Percentiles rank a stretch among this genome's conserved stretches.
Conservation (phyloP, 37 sponge, comb jelly and placozoan genomes). For the Halichondria panicea region DNA sequence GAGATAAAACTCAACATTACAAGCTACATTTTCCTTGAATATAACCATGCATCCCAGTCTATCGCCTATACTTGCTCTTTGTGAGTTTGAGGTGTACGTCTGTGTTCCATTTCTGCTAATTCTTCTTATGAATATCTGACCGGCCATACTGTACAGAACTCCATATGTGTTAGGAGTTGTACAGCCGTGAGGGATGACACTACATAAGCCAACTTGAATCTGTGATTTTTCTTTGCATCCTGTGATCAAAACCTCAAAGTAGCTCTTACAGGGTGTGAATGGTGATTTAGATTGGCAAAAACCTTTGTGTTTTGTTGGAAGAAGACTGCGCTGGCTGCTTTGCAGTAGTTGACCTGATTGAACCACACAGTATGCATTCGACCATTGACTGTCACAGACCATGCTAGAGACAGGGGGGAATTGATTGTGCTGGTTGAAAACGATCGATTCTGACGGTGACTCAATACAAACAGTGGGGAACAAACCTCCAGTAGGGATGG, state of each 20-base stretch:
- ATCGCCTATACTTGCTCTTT: constrained; percentile 53
- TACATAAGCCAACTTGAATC: constrained; percentile 38
- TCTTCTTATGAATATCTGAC: constrained; percentile 43
- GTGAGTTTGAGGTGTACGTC: neutral
- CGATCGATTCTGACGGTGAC: constrained; percentile 28
- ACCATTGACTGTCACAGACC: constrained; percentile 36
- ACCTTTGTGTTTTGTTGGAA: constrained; percentile 32
- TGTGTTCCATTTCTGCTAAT: constrained; percentile 4
- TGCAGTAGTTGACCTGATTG: constrained; percentile 41
- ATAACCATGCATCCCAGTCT: constrained; percentile 29
- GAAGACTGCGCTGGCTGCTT: constrained; percentile 9
- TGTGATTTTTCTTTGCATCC: neutral
- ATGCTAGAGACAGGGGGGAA: constrained; percentile 32
- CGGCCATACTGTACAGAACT: constrained; percentile 45
- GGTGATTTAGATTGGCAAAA: constrained; percentile 5
- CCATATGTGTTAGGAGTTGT: constrained; percentile 2
- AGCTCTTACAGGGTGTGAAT: constrained; percentile 21
- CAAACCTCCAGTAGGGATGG: constrained; percentile 46
- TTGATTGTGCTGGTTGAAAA: constrained; percentile 10
- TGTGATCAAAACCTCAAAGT: constrained; percentile 64
- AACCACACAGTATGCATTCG: constrained; percentile 25
- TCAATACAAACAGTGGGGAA: constrained; percentile 67
- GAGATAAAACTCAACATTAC: constrained; percentile 33
- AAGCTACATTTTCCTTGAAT: neutral
- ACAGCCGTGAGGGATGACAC: constrained; percentile 5